Conservation (phyloP, 1,140 invertebrate species). For the Pteromalus puparum region DNA sequence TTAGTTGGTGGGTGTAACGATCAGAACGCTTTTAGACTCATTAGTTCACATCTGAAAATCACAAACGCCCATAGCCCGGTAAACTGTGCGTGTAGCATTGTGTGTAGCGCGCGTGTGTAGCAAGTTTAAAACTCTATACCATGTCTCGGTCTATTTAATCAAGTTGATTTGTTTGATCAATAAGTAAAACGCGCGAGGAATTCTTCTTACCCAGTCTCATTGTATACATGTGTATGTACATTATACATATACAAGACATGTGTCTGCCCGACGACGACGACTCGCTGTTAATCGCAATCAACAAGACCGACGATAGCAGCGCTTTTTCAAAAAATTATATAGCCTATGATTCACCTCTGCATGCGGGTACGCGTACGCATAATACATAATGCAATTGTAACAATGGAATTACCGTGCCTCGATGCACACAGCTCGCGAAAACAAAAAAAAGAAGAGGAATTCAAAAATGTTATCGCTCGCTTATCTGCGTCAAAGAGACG, state of each 20-base stretch:
- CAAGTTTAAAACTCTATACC: background rate
- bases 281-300: too few species aligned
- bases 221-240: background rate
- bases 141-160: background rate
- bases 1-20: too few species aligned
- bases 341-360: too few species aligned
- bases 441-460: background rate
- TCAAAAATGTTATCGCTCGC: background rate
- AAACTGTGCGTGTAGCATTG: background rate
- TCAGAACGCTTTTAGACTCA: too few species aligned
- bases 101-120: background rate
- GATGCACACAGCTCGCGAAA: background rate
- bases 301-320: too few species aligned
- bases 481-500: too few species aligned
- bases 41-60: too few species aligned
- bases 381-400: background rate
- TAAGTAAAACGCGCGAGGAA: background rate
- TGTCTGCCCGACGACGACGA: background rate
- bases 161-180: background rate
- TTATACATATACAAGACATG: background rate
- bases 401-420: background rate
- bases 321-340: too few species aligned
- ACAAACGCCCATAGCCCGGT: too few species aligned
- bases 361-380: background rate
- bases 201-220: background rate